Evolutionary conservation across 2,797 vertebrate species (phyloP).

Genomic region (Parotocinclus haroldoi): DNA sequence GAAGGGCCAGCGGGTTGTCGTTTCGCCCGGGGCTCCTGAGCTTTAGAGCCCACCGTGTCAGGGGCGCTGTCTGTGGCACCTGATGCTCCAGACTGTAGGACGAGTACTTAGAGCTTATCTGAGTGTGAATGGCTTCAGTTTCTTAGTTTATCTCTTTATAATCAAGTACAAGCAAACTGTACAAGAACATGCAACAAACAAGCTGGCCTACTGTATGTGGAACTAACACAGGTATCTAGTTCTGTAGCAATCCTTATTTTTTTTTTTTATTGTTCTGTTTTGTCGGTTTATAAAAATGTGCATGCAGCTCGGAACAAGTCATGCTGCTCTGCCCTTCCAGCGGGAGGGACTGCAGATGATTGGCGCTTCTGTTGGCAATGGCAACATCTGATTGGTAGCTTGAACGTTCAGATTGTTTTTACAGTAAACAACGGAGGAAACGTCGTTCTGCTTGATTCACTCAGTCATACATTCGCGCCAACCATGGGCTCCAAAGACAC

Average conservation of each 20-base stretch:
- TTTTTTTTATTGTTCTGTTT: conserved; percentile 68
- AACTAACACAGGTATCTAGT: conserved; percentile 89
- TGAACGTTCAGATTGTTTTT: conserved; percentile 78
- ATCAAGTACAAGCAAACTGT: conserved; percentile 98
- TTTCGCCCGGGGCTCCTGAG: too few relatives aligned
- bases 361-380: conserved; percentile 70
- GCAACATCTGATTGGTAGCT: conserved; percentile 69
- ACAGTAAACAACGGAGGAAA: conserved; percentile 10
- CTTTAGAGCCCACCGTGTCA: too few relatives aligned
- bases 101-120: conserved; percentile 77
- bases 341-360: conserved; percentile 80
- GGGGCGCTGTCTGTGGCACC: too few relatives aligned
- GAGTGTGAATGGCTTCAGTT: conserved; percentile 96
- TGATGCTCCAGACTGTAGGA: conserved; percentile 65
- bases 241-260: conserved; percentile 63
- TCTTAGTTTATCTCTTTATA: conserved; percentile 84
- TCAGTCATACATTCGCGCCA: too few relatives aligned
- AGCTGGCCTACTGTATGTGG: conserved; percentile 90
- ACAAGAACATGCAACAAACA: conserved; percentile 99
- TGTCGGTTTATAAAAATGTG: conserved; percentile 80
- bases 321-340: conserved; percentile 79
- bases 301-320: conserved; percentile 96
- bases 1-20: too few relatives aligned
- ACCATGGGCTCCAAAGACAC: too few relatives aligned
- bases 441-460: too few relatives aligned